A percentile compares a stretch with the other conserved stretches of the same genome.
Conservation (phyloP, 2,113 vertebrate species). For the Rhinolophus sinicus region DNA sequence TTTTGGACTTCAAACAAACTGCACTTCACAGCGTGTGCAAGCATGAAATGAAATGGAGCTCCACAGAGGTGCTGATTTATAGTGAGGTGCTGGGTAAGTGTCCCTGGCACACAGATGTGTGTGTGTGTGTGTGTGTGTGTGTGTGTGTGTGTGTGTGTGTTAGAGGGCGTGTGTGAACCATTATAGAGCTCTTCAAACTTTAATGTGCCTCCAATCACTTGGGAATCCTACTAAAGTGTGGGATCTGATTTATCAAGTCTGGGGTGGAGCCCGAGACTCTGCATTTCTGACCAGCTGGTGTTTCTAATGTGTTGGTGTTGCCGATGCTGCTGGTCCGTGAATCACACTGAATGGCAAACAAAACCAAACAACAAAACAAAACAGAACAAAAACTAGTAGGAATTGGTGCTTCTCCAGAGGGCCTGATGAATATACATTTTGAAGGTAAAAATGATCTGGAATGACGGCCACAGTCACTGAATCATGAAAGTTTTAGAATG, state of each 20-base stretch:
- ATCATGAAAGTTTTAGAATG: neutral
- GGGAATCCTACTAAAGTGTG: neutral
- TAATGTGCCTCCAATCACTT: neutral
- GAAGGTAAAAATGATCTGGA: neutral
- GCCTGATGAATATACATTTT: neutral
- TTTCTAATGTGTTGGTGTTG: neutral
- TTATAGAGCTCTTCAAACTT: neutral
- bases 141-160: neutral
- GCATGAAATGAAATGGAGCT: neutral
- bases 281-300: neutral
- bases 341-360: neutral
- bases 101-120: neutral
- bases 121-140: neutral
- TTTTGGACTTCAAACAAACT: neutral
- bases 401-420: neutral
- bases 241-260: neutral
- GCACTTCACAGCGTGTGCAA: neutral
- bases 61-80: neutral
- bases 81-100: neutral
- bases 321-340: rapidly evolving
- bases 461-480: neutral
- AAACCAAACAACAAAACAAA: neutral
- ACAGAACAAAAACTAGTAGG: neutral
- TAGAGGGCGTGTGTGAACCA: neutral
- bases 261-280: neutral